Evolutionary conservation across 2,888 invertebrate genomes (phyloP).

Genomic region (Hypena proboscidalis): DNA sequence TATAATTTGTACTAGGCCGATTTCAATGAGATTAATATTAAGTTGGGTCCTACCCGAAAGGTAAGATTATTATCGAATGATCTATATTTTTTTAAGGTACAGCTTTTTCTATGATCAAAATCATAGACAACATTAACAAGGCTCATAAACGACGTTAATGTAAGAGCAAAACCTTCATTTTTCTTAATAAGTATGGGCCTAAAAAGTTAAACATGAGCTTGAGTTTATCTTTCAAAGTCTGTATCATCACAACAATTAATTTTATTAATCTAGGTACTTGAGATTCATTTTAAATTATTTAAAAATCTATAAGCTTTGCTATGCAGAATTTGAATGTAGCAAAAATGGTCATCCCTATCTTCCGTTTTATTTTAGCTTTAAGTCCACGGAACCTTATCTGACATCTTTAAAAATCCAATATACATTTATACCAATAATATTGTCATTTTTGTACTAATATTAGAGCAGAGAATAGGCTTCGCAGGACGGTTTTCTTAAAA

Average conservation of each 20-base stretch:
- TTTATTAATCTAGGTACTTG: conserved; percentile 19
- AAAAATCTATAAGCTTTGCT: conserved; percentile 8
- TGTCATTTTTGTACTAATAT: conserved; percentile 71
- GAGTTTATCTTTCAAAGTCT: too few relatives aligned
- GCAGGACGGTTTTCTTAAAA: conserved; percentile 54
- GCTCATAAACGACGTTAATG: too few relatives aligned
- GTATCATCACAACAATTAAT: too few relatives aligned
- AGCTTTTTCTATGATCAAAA: too few relatives aligned
- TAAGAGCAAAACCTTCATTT: too few relatives aligned
- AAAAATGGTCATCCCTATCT: conserved; percentile 6
- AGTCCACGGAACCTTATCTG: conserved; percentile 10
- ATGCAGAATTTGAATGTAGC: conserved; percentile 8
- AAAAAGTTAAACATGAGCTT: too few relatives aligned
- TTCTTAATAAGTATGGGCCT: too few relatives aligned
- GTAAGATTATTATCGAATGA: too few relatives aligned
- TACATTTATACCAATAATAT: conserved; percentile 58
- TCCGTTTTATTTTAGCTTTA: conserved; percentile 4
- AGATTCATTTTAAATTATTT: conserved; percentile 31
- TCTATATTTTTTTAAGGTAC: too few relatives aligned
- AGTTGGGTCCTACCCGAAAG: too few relatives aligned
- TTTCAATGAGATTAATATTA: conserved; percentile 7
- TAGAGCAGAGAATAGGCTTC: conserved; percentile 49
- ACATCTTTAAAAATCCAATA: conserved; percentile 13
- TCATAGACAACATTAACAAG: too few relatives aligned
- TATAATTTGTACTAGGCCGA: conserved; percentile 36